Percentiles rank a stretch among this genome's conserved stretches.
Conservation (phyloP, 2,113 vertebrate genomes). For the Camarhynchus parvulus region DNA sequence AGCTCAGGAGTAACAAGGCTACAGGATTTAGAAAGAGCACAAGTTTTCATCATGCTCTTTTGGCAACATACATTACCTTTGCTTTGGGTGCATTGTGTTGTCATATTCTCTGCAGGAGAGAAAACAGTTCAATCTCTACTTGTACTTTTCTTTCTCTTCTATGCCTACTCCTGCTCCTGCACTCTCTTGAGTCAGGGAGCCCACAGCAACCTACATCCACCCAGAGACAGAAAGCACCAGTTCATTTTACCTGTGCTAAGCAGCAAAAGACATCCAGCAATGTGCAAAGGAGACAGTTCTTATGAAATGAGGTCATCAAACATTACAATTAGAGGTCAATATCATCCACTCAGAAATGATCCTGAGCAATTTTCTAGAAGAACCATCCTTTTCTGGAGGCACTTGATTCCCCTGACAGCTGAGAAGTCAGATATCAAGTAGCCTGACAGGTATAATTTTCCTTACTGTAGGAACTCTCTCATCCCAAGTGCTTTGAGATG, state of each 20-base stretch:
- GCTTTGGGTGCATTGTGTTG: background rate
- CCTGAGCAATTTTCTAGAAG: background rate
- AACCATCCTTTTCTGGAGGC: background rate
- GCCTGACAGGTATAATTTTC: background rate
- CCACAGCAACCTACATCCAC: background rate
- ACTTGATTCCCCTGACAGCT: background rate
- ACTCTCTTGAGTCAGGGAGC: background rate
- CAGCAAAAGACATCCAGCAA: background rate
- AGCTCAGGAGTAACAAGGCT: background rate
- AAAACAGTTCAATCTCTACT: background rate
- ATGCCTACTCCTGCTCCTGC: background rate
- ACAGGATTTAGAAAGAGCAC: background rate
- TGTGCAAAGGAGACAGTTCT: background rate
- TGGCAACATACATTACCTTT: background rate
- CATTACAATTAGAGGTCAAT: background rate
- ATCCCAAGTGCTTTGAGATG: background rate
- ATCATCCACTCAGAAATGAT: background rate
- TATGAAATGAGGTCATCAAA: background rate
- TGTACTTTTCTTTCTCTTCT: background rate
- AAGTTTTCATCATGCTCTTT: background rate
- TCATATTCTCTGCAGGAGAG: background rate
- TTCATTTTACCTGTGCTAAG: background rate
- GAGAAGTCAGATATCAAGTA: background rate
- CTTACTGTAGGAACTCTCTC: background rate
- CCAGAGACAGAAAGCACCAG: background rate